These are phyloP conservation scores for Prionace glauca DNA, from an alignment of 2,797 vertebrate species.

Conservation along the genomic window DNA sequence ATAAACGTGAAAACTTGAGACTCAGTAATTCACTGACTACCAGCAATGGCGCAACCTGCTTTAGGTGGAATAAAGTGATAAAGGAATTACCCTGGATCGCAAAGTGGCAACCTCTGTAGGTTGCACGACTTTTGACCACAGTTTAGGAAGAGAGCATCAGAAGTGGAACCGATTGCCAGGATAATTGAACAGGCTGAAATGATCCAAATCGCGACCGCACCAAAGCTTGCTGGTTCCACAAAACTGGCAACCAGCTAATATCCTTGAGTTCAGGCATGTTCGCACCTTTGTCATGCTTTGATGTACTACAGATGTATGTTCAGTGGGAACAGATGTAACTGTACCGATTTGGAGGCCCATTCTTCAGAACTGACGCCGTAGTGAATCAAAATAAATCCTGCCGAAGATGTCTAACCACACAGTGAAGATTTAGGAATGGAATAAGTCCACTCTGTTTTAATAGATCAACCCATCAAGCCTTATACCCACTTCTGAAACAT, in stretches of 20 bases:
- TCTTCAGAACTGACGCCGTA: not conserved
- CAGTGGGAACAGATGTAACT: not conserved
- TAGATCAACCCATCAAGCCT: not conserved
- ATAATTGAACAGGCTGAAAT: not conserved
- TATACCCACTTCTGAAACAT: not conserved
- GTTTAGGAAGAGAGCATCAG: not conserved
- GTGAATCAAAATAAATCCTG: not conserved
- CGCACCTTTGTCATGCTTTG: conserved; percentile 33
- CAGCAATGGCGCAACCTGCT: too few relatives aligned
- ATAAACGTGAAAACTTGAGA: too few relatives aligned
- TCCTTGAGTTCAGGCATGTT: not conserved
- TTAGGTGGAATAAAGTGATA: not conserved
- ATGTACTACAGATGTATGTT: not conserved
- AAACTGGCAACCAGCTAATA: not conserved
- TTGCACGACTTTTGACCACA: not conserved
- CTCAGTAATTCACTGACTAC: not conserved
- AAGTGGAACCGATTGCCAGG: not conserved
- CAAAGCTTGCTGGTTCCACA: not conserved
- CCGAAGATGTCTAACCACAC: not conserved
- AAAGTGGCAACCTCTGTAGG: not conserved
- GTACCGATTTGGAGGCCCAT: not conserved
- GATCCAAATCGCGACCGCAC: not conserved
- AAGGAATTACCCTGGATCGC: not conserved
- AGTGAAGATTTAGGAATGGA: not conserved
- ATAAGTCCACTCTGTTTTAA: not conserved